These are phyloP conservation scores for Notiomystis cincta DNA, from an alignment of 2,113 vertebrate genomes.

Conservation along the genomic window DNA sequence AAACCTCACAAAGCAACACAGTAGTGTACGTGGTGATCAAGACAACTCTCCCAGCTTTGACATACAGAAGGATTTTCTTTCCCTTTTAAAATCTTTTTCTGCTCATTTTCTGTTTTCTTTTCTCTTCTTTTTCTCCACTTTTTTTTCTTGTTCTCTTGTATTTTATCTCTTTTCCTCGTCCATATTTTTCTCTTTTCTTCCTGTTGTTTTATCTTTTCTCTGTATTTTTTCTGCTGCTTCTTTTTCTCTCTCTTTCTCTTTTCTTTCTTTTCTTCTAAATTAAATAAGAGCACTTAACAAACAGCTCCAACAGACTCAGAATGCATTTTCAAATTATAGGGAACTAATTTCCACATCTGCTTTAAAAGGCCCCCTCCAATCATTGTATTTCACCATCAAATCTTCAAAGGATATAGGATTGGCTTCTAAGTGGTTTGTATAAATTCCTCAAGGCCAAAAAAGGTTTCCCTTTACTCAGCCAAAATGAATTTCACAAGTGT, in stretches of 20 bases:
- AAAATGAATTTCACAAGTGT: conserved; percentile 12
- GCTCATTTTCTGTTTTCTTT: background rate
- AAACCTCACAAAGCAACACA: conserved; percentile 7
- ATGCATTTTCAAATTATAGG: background rate
- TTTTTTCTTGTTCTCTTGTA: background rate
- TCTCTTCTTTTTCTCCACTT: background rate
- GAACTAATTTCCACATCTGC: conserved; percentile 10
- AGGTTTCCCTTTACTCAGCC: background rate
- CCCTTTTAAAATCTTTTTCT: background rate
- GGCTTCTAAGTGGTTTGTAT: background rate
- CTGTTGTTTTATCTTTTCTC: background rate
- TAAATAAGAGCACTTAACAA: background rate
- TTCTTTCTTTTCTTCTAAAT: background rate
- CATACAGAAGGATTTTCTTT: background rate
- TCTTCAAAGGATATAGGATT: conserved; percentile 22
- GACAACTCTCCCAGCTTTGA: background rate
- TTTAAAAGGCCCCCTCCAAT: background rate
- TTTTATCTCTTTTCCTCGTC: background rate
- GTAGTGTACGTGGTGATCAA: background rate
- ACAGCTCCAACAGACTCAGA: background rate
- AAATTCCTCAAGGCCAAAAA: conserved; percentile 2
- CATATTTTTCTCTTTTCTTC: background rate
- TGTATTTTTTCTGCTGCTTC: background rate
- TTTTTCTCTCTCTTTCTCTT: background rate
- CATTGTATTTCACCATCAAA: conserved; percentile 20